A percentile compares a stretch with the other conserved stretches of the same genome.
phyloP scores from a whole-genome alignment of 2,113 vertebrate species.

The Hystrix brachyura region DNA sequence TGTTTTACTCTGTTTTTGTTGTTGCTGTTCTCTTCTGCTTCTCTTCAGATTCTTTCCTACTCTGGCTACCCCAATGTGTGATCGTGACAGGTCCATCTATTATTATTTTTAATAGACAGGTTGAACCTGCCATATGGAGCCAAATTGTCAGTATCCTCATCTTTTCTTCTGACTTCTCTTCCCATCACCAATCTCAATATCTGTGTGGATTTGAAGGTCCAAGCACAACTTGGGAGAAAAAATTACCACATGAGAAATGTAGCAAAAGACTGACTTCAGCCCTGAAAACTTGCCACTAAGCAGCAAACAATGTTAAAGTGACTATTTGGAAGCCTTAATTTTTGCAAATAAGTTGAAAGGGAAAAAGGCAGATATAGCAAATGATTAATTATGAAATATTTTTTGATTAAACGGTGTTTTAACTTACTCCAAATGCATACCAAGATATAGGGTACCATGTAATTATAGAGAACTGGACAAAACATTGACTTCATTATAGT shows the following conservation, averaged over 20 bases:
- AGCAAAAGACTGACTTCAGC: neutral
- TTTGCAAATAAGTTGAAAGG: neutral
- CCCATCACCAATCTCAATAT: neutral
- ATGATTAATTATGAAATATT: slow-evolving; percentile 15
- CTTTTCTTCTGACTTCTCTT: neutral
- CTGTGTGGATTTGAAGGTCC: neutral
- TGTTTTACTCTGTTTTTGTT: neutral
- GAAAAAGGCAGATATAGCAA: neutral
- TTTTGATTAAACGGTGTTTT: slow-evolving; percentile 64
- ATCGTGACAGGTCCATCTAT: neutral
- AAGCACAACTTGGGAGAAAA: neutral
- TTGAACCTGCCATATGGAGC: neutral
- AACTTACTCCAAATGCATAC: neutral
- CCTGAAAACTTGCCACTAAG: neutral
- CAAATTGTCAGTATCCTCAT: neutral
- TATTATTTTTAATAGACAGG: neutral
- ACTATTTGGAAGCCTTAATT: neutral
- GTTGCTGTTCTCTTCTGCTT: neutral
- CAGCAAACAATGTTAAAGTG: neutral
- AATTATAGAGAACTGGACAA: neutral
- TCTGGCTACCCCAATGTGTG: neutral
- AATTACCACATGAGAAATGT: slow-evolving; percentile 27
- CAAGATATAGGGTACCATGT: neutral
- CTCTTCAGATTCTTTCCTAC: neutral
- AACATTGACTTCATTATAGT: slow-evolving; percentile 13